Conservation (phyloP, 1,140 invertebrate genomes). For the Drosophila rufa region DNA sequence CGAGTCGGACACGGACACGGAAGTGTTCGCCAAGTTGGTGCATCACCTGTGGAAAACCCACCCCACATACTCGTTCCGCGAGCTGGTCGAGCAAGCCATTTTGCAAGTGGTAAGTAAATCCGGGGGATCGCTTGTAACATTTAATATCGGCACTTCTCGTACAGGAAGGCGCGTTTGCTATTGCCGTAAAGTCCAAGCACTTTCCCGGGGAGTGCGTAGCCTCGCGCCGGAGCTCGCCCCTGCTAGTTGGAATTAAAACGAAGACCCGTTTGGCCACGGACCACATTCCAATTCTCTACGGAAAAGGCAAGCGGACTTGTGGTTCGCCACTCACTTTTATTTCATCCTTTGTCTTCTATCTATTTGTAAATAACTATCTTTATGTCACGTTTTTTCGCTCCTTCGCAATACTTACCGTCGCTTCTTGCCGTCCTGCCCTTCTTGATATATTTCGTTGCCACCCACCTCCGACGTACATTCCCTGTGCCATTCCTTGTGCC, state of each 20-base stretch:
- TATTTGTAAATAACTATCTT: slow-evolving; percentile 62
- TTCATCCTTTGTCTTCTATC: slow-evolving; percentile 46
- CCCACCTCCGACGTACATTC: slow-evolving; percentile 32
- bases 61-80: slow-evolving; percentile 96
- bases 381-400: slow-evolving; percentile 45
- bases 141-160: background rate
- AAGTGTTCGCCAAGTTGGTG: slow-evolving; percentile 98
- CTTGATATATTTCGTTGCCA: slow-evolving; percentile 32
- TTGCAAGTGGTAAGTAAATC: slow-evolving; percentile 90
- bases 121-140: no score
- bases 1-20: slow-evolving; percentile 99
- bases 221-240: slow-evolving; percentile 96
- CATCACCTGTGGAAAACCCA: slow-evolving; percentile 96
- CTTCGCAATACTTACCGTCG: slow-evolving; percentile 42
- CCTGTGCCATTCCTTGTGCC: slow-evolving; percentile 21
- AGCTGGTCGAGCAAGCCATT: slow-evolving; percentile 98
- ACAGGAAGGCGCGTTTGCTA: slow-evolving; percentile 98
- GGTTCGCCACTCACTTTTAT: background rate
- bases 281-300: slow-evolving; percentile 98
- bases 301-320: slow-evolving; percentile 61
- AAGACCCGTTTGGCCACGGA: slow-evolving; percentile 96
- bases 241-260: slow-evolving; percentile 99
- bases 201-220: slow-evolving; percentile 99
- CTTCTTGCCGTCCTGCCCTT: slow-evolving; percentile 17
- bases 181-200: slow-evolving; percentile 97